These are phyloP conservation scores for Merops nubicus DNA, from an alignment of 2,113 vertebrate genomes.

Conservation along the genomic window DNA sequence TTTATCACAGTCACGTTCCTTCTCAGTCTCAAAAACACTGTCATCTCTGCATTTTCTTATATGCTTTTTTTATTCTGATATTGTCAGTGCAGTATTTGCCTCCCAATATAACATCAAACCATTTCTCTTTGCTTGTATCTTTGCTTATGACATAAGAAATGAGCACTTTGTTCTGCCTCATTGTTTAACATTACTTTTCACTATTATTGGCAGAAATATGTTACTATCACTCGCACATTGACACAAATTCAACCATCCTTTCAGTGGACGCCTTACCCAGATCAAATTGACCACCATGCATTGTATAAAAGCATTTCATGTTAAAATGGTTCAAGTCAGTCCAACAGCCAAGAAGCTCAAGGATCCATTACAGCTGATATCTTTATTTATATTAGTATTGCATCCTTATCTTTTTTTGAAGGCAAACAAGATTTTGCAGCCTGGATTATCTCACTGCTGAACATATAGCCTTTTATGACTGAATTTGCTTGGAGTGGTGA, in stretches of 20 bases:
- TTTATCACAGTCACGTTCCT: not conserved
- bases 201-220: not conserved
- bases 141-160: not conserved
- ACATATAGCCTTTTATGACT: not conserved
- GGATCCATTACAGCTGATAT: not conserved
- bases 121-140: not conserved
- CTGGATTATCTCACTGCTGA: not conserved
- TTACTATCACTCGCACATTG: not conserved
- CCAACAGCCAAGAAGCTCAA: not conserved
- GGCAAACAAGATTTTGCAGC: not conserved
- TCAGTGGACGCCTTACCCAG: not conserved
- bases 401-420: not conserved
- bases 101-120: not conserved
- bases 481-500: not conserved
- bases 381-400: not conserved
- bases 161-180: not conserved
- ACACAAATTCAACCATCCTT: not conserved
- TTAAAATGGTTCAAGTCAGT: not conserved
- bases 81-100: not conserved
- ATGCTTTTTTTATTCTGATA: not conserved
- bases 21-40: not conserved
- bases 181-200: not conserved
- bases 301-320: not conserved
- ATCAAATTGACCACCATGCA: not conserved
- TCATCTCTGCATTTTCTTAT: not conserved